Percentiles rank a stretch among this genome's conserved stretches.
Evolutionary conservation across 1,140 invertebrate species (phyloP).

Genomic region (Rhopalosiphum padi): DNA sequence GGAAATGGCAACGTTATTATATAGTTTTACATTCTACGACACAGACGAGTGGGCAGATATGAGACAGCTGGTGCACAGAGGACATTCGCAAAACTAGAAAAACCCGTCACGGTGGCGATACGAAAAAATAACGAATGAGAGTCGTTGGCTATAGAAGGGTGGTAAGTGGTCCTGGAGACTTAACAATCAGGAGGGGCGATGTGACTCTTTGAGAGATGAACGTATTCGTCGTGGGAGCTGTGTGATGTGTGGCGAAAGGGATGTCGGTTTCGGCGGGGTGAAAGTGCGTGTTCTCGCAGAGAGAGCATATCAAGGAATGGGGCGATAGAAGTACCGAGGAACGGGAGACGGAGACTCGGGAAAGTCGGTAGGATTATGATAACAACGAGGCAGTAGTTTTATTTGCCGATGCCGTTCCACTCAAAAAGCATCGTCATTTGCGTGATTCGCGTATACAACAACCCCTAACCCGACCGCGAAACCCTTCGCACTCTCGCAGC

Average conservation of each 20-base stretch:
- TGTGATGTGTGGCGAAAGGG: not conserved
- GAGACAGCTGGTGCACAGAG: not conserved
- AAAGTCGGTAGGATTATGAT: constrained; percentile 15
- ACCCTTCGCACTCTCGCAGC: not conserved
- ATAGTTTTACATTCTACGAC: not conserved
- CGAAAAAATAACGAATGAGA: not conserved
- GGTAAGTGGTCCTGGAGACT: not conserved
- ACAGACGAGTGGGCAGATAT: not conserved
- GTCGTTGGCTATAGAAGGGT: not conserved
- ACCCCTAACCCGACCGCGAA: constrained; percentile 1
- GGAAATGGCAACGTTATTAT: not conserved
- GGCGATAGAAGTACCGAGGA: not conserved
- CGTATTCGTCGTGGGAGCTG: not conserved
- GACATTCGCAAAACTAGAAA: not conserved
- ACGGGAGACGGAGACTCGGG: not conserved
- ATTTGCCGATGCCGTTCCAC: not conserved
- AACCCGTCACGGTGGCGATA: not conserved
- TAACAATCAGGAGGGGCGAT: not conserved
- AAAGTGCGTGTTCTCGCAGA: not conserved
- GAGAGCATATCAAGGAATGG: not conserved
- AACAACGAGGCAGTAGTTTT: not conserved
- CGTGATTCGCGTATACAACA: not conserved
- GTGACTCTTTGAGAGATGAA: not conserved
- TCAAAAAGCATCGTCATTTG: not conserved
- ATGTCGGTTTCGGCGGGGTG: not conserved